Base-by-base conservation (phyloP, 2,113 vertebrate species). In the Willisornis vidua region DNA sequence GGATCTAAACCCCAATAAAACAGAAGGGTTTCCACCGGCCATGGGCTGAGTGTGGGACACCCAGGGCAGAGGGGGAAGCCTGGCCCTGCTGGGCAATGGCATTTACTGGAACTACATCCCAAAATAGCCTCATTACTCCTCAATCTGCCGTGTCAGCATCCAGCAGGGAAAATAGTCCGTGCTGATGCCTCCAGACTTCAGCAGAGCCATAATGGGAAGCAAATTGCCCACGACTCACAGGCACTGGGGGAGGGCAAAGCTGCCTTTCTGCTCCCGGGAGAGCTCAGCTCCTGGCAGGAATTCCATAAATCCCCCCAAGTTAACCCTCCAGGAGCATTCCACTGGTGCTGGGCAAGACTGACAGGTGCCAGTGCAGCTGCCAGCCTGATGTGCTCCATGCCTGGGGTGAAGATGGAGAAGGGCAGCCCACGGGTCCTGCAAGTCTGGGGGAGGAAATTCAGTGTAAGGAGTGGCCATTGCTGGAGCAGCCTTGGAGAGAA, bases 281-380 rank as follows among this genome's bases (percentile, higher is more conserved):
- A 59, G 57, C 57, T 23, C 22, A n/a, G 41, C 41, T 86, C 70
- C 35, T 19, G 81, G n/a, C 5, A 24, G 93, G 66, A 82, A 73
- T 61, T 89, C 87, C 80, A 76, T 66, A 80, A 94, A 86, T 62
- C 68, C 26, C 7, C 7, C 55, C 18, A 65, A 94, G 76, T 37
- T 70, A 16, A 45, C 80, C 39, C 37, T 72, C 35, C 7, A 3
- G 41, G 54, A 92, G 33, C 3, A 1, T 70, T 55, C 66, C 80
- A 13, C 39, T 4, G 9, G 23, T 31, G 87, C 85, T 9, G 88
- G 62, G 28, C 9, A 9, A 43, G 97, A 96, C 62, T 94, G 97
- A 67, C 93, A 97, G 89, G 77, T 97, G 94, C 82, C 96, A 94
- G 41, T 7, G n/a, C 28, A 67, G 70, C 39, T 87, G 76, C 57